phyloP scores from a whole-genome alignment of 2,888 invertebrate species.

The Celastrina argiolus region DNA sequence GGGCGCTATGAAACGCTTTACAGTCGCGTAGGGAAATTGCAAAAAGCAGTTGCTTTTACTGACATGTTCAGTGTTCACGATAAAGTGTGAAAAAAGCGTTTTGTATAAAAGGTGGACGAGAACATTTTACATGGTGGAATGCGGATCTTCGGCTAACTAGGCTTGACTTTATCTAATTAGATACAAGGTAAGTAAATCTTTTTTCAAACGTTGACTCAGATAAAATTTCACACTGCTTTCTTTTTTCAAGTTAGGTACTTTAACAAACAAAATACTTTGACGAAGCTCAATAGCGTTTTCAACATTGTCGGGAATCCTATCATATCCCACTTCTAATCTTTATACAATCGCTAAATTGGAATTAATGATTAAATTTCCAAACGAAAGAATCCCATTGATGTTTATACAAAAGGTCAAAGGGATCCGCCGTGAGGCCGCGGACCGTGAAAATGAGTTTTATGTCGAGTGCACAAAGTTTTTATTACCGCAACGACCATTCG shows the following conservation, averaged over 20 bases:
- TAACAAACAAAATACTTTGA: neutral
- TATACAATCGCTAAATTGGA: constrained; percentile 24
- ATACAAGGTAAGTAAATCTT: neutral
- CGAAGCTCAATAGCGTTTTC: neutral
- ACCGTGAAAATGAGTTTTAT: constrained; percentile 19
- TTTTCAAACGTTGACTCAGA: neutral
- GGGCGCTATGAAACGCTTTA: neutral
- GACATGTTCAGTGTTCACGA: neutral
- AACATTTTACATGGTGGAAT: neutral
- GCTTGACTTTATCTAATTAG: neutral
- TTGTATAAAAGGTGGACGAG: neutral
- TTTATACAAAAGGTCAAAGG: constrained; percentile 35
- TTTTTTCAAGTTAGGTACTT: neutral
- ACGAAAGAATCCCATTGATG: constrained; percentile 49
- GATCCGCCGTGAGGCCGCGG: constrained; percentile 11
- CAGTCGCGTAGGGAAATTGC: neutral
- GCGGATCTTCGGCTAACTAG: neutral
- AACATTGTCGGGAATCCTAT: neutral
- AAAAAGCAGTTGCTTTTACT: neutral
- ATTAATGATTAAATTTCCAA: constrained; percentile 58
- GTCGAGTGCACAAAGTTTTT: constrained; percentile 15
- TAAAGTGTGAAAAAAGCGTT: neutral
- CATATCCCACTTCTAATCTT: constrained; percentile 8
- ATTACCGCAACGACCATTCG: constrained; percentile 2
- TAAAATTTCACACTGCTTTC: neutral